phyloP scores from a whole-genome alignment of 1,140 invertebrate species.

The Eumeta japonica region DNA sequence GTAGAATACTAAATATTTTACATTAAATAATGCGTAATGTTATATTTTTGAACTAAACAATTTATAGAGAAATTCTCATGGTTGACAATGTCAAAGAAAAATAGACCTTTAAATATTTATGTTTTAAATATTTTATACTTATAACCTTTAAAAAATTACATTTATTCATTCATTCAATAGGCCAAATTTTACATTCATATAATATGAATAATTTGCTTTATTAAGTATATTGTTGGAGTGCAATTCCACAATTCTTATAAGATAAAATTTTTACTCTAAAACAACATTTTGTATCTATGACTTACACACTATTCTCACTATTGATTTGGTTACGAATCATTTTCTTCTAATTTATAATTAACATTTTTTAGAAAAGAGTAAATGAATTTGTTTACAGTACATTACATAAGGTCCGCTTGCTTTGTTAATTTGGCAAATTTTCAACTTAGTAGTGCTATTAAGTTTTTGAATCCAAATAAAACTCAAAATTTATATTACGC shows the following conservation, averaged over 20 bases:
- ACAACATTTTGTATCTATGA: background rate
- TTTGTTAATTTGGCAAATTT: too few species aligned
- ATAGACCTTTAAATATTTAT: background rate
- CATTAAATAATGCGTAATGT: too few species aligned
- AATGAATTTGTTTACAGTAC: too few species aligned
- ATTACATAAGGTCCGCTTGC: too few species aligned
- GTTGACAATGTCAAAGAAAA: too few species aligned
- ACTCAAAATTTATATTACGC: too few species aligned
- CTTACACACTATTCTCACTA: constrained; percentile 1
- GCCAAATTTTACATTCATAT: constrained; percentile 16
- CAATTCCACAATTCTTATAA: background rate
- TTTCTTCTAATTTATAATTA: background rate
- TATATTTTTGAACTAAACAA: too few species aligned
- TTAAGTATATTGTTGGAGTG: constrained; percentile 2
- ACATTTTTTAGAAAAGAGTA: too few species aligned
- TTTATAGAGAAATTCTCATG: too few species aligned
- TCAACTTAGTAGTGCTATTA: too few species aligned
- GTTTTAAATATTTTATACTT: background rate
- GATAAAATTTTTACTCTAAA: background rate
- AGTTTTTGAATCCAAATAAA: background rate
- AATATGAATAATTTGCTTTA: constrained; percentile 18
- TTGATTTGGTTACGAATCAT: background rate
- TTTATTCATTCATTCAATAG: too few species aligned
- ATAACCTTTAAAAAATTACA: background rate
- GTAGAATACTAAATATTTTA: too few species aligned